These are phyloP conservation scores for Microcebus griseorufus DNA, from an alignment of 2,113 vertebrate species.

Conservation along the genomic window DNA sequence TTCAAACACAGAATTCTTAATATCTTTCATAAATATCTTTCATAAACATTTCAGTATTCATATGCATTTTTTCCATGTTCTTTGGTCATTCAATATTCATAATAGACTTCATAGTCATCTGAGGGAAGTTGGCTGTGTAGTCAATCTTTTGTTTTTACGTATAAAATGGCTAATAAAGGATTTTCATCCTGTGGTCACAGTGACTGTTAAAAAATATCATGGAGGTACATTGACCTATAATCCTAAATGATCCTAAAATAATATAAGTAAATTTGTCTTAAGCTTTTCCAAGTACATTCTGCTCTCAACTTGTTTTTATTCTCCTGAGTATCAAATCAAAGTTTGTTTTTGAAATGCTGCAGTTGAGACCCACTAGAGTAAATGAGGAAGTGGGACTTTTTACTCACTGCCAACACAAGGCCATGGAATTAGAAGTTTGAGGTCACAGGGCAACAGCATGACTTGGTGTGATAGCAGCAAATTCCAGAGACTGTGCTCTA, in stretches of 20 bases:
- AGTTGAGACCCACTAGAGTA: slow-evolving; percentile 54
- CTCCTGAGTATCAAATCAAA: slow-evolving; percentile 75
- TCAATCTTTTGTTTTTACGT: slow-evolving; percentile 72
- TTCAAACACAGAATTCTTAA: slow-evolving; percentile 80
- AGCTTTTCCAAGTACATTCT: slow-evolving; percentile 72
- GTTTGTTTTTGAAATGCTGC: slow-evolving; percentile 67
- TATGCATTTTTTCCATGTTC: slow-evolving; percentile 79
- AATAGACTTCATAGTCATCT: slow-evolving; percentile 72
- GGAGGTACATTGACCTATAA: slow-evolving; percentile 71
- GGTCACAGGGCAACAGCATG: slow-evolving; percentile 60
- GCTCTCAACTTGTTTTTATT: slow-evolving; percentile 66
- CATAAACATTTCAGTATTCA: slow-evolving; percentile 77
- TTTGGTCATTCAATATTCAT: slow-evolving; percentile 80
- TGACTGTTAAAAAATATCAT: slow-evolving; percentile 75
- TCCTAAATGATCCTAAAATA: slow-evolving; percentile 68
- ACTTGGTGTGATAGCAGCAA: slow-evolving; percentile 57
- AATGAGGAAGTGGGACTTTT: slow-evolving; percentile 61
- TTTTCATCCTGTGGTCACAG: slow-evolving; percentile 73
- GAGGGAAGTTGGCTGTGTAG: slow-evolving; percentile 73
- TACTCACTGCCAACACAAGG: slow-evolving; percentile 65
- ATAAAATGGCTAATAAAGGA: slow-evolving; percentile 76
- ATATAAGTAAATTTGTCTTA: slow-evolving; percentile 68
- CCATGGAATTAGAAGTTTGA: slow-evolving; percentile 35
- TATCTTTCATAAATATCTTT: slow-evolving; percentile 82
- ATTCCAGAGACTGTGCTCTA: slow-evolving; percentile 39